Percentiles rank a stretch among this genome's conserved stretches.
phyloP scores from a whole-genome alignment of 2,888 invertebrate species.

The Drosophila suboccidentalis region DNA sequence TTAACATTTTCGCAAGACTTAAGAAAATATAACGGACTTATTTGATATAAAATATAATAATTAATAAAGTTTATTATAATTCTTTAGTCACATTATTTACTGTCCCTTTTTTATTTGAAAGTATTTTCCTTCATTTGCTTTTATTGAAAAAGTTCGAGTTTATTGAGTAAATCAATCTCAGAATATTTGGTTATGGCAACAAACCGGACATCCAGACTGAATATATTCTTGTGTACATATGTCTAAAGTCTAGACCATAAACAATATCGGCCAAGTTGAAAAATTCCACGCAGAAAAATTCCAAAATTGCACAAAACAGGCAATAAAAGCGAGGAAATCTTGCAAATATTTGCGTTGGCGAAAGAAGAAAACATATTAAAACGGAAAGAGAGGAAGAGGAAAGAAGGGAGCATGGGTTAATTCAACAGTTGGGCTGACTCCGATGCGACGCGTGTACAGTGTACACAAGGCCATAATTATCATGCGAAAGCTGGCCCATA shows the following conservation, averaged over 20 bases:
- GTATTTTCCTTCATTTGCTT: background rate
- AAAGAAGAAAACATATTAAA: slow-evolving; percentile 38
- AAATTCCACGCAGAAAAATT: slow-evolving; percentile 55
- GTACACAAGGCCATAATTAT: slow-evolving; percentile 61
- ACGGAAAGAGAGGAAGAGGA: background rate
- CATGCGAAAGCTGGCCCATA: slow-evolving; percentile 48
- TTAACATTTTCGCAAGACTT: too few species aligned
- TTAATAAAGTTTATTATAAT: background rate
- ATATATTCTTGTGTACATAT: slow-evolving; percentile 8
- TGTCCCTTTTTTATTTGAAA: background rate
- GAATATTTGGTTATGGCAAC: slow-evolving; percentile 33
- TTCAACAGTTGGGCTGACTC: slow-evolving; percentile 48
- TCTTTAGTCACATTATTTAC: background rate
- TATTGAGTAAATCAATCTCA: background rate
- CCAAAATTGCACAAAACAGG: slow-evolving; percentile 61
- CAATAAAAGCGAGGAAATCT: slow-evolving; percentile 57
- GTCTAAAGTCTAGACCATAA: slow-evolving; percentile 26
- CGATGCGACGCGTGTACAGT: slow-evolving; percentile 35
- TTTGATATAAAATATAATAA: too few species aligned
- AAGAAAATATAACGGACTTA: too few species aligned
- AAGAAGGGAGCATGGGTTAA: slow-evolving; percentile 10
- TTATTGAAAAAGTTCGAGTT: background rate
- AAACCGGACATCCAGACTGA: slow-evolving; percentile 42
- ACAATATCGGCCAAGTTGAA: slow-evolving; percentile 44
- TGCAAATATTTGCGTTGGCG: slow-evolving; percentile 65